A percentile compares a stretch with the other conserved stretches of the same genome.
Evolutionary conservation across 2,113 vertebrate genomes (phyloP).

Genomic region (Rhineura floridana): DNA sequence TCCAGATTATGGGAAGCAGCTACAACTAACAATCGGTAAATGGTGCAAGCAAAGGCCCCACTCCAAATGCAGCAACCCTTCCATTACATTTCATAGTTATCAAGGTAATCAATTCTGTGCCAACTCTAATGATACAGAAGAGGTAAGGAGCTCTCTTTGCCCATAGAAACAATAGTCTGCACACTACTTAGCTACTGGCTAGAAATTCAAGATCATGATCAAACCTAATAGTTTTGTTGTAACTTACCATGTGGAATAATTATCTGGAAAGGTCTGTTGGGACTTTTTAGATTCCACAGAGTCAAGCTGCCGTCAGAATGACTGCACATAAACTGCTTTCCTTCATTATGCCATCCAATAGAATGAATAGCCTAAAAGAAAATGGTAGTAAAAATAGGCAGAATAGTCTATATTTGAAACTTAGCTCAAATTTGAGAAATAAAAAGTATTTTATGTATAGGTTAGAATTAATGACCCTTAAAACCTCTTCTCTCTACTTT

Average conservation of each 20-base stretch:
- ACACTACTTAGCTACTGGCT: background rate
- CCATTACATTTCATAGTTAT: background rate
- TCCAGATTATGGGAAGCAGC: background rate
- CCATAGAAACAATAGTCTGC: background rate
- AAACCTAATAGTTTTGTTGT: background rate
- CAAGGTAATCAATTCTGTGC: background rate
- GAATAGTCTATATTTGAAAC: slow-evolving; percentile 1
- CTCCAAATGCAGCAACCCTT: background rate
- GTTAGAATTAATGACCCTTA: background rate
- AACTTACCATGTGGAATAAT: slow-evolving; percentile 95
- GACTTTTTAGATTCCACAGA: slow-evolving; percentile 94
- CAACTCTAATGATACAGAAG: too few relatives aligned
- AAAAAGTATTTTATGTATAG: background rate
- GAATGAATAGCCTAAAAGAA: slow-evolving; percentile 93
- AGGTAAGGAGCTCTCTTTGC: background rate
- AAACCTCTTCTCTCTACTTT: background rate
- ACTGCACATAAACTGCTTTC: slow-evolving; percentile 98
- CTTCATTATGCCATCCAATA: slow-evolving; percentile 97
- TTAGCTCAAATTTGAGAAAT: background rate
- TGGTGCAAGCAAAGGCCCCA: background rate
- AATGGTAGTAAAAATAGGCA: slow-evolving; percentile 26
- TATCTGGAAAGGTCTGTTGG: slow-evolving; percentile 92
- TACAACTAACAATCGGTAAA: background rate
- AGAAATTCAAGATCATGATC: background rate
- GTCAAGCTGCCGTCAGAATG: slow-evolving; percentile 98